phyloP scores from a whole-genome alignment of 2,888 invertebrate genomes.

The Sphaerophoria taeniata region DNA sequence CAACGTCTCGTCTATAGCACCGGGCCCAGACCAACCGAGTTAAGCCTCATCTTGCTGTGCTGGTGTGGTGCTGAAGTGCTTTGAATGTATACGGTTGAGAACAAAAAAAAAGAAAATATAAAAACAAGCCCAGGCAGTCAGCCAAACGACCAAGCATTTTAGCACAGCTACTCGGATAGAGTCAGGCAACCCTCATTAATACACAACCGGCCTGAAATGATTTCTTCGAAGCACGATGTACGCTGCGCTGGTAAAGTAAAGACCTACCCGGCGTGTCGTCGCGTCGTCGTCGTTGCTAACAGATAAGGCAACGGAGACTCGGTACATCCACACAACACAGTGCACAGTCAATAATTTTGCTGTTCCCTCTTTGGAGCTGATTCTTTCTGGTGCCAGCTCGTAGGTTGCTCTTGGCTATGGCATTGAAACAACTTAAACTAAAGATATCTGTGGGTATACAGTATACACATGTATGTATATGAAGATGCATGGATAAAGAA shows the following conservation, averaged over 20 bases:
- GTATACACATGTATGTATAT: no score
- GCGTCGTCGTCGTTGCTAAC: background rate
- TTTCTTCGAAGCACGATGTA: conserved; percentile 71
- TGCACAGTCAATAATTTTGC: conserved; percentile 29
- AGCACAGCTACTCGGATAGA: conserved; percentile 55
- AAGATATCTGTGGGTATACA: background rate
- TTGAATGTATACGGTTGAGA: conserved; percentile 47
- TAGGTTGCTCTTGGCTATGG: conserved; percentile 33
- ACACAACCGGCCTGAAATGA: conserved; percentile 72
- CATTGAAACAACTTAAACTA: conserved; percentile 41
- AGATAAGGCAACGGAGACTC: conserved; percentile 5
- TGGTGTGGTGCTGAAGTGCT: conserved; percentile 39
- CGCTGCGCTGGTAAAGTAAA: conserved; percentile 50
- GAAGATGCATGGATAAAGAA: no score
- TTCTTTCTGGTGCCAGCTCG: conserved; percentile 36
- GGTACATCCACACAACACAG: conserved; percentile 2
- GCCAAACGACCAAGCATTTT: conserved; percentile 61
- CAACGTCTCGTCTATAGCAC: background rate
- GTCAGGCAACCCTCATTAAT: conserved; percentile 63
- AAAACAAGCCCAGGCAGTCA: conserved; percentile 64
- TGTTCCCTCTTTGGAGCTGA: conserved; percentile 38
- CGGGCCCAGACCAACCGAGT: background rate
- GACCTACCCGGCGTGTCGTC: conserved; percentile 52
- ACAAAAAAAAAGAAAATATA: no score
- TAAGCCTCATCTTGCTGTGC: conserved; percentile 45